Percentiles rank a stretch among this genome's conserved stretches.
phyloP scores from a whole-genome alignment of 2,113 vertebrate species.

The Ctenomys sociabilis region DNA sequence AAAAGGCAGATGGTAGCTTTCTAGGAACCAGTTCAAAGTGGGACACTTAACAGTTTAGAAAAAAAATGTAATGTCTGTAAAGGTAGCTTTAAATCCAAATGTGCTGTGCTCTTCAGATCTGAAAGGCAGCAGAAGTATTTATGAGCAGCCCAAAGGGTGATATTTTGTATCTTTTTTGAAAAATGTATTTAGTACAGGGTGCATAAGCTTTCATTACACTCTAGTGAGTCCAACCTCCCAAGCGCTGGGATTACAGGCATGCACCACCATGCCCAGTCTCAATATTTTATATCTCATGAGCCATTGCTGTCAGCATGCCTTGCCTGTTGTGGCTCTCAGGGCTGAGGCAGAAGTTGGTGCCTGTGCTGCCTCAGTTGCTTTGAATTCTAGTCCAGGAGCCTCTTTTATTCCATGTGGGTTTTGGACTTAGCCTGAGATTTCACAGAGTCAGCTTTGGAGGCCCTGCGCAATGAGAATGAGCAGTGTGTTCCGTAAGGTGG shows the following conservation, averaged over 20 bases:
- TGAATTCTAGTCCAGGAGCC: not conserved
- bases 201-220: no score
- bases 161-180: not conserved
- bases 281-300: not conserved
- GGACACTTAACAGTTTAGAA: not conserved
- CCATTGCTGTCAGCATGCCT: not conserved
- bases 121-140: not conserved
- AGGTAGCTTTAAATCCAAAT: constrained; percentile 17
- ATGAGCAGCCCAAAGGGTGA: not conserved
- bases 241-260: no score
- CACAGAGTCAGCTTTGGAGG: not conserved
- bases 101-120: not conserved
- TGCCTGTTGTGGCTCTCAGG: not conserved
- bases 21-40: not conserved
- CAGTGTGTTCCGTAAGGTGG: not conserved
- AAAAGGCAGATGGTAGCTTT: not conserved
- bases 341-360: not conserved
- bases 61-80: not conserved
- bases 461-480: not conserved
- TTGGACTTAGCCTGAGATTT: not conserved
- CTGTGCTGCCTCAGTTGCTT: not conserved
- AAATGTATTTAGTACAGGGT: no score
- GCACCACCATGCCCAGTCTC: no score
- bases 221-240: no score
- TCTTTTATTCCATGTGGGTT: not conserved